Evolutionary conservation across 1,140 invertebrate species (phyloP).

Genomic region (Megalopta genalis): DNA sequence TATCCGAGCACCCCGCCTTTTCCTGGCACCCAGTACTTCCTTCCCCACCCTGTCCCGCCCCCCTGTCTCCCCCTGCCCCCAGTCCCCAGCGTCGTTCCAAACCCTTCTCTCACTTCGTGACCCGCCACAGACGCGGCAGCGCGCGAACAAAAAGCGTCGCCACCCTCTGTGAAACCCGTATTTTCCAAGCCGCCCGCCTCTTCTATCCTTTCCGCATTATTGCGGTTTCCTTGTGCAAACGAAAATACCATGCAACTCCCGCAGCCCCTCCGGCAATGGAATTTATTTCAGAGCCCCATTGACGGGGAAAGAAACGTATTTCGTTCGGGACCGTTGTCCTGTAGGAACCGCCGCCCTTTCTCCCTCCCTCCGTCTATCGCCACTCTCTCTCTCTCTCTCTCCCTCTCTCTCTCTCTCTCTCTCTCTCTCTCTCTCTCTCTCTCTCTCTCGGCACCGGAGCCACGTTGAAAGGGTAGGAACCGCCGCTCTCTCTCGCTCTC

Average conservation of each 20-base stretch:
- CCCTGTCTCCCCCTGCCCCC: no score
- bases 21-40: slow-evolving; percentile 8
- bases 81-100: no score
- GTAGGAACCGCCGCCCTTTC: neutral
- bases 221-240: slow-evolving; percentile 20
- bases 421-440: no score
- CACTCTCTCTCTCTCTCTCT: no score
- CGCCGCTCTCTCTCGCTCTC: no score
- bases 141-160: slow-evolving; percentile 11
- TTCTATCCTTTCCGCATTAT: slow-evolving; percentile 13
- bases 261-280: slow-evolving; percentile 9
- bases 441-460: neutral
- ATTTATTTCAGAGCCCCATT: slow-evolving; percentile 13
- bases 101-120: neutral
- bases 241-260: slow-evolving; percentile 32
- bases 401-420: no score
- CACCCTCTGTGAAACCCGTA: slow-evolving; percentile 12
- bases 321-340: slow-evolving; percentile 10
- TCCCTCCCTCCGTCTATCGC: no score
- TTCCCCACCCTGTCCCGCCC: slow-evolving; percentile 11
- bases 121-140: neutral
- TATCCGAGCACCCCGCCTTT: neutral
- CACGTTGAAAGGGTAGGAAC: slow-evolving; percentile 1
- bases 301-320: slow-evolving; percentile 14
- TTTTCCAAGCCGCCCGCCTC: neutral